These are phyloP conservation scores for Chaetops frenatus DNA, from an alignment of 2,113 vertebrate species.

Conservation along the genomic window DNA sequence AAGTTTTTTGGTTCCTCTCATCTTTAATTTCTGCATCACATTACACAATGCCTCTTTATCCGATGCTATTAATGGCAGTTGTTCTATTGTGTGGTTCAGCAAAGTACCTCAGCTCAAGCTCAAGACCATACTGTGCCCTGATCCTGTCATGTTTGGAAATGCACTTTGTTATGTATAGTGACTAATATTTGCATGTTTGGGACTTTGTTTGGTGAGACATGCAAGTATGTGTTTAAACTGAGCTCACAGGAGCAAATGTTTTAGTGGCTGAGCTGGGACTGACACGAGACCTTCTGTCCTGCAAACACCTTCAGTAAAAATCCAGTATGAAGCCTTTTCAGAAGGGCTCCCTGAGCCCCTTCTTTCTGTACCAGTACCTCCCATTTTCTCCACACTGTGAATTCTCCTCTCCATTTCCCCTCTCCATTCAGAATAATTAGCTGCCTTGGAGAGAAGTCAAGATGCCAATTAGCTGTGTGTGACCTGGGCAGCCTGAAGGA, in stretches of 20 bases:
- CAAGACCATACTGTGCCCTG: not conserved
- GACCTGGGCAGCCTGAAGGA: not conserved
- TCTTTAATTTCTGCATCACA: slow-evolving; percentile 4
- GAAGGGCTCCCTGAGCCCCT: not conserved
- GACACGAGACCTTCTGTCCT: not conserved
- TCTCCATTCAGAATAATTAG: not conserved
- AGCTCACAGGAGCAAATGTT: not conserved
- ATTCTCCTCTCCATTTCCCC: not conserved
- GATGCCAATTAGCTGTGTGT: not conserved
- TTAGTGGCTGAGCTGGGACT: not conserved
- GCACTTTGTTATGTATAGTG: not conserved
- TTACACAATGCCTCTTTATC: not conserved
- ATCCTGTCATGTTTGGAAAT: not conserved
- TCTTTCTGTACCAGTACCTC: not conserved
- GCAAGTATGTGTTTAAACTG: not conserved
- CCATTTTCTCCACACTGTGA: not conserved
- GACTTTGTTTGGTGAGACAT: not conserved
- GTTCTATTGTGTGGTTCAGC: not conserved
- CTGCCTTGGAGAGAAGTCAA: not conserved
- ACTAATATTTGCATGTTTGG: not conserved
- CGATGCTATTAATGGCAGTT: not conserved
- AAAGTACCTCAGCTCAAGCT: not conserved
- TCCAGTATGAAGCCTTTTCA: not conserved
- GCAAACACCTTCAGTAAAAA: not conserved
- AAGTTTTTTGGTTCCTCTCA: not conserved